Evolutionary conservation across 2,888 invertebrate genomes (phyloP).

Genomic region (Andrena hattorfiana): DNA sequence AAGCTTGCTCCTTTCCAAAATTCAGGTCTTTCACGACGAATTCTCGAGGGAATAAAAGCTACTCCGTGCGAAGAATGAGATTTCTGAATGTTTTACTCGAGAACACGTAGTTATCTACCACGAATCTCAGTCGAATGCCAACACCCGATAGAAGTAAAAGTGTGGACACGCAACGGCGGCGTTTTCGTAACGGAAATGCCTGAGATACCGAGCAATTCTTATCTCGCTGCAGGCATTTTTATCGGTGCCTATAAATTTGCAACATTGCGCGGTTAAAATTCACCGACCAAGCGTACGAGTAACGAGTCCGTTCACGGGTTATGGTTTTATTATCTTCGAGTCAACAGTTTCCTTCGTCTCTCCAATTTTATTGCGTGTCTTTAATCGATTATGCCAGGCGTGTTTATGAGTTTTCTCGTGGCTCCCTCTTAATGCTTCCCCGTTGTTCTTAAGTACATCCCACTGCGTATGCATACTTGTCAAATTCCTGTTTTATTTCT

Average conservation of each 20-base stretch:
- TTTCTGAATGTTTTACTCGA: too few species aligned
- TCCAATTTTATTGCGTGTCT: constrained; percentile 41
- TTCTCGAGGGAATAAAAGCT: too few species aligned
- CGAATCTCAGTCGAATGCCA: neutral
- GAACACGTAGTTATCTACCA: neutral
- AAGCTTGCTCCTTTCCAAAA: too few species aligned
- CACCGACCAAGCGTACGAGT: neutral
- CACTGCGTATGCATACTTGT: neutral
- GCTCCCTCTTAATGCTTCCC: constrained; percentile 35
- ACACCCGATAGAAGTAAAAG: constrained; percentile 6
- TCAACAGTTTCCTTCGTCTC: constrained; percentile 15
- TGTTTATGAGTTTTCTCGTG: constrained; percentile 34
- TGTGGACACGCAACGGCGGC: neutral
- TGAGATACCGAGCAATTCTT: constrained; percentile 47
- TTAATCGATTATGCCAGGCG: constrained; percentile 29
- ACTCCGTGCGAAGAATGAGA: too few species aligned
- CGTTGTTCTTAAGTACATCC: neutral
- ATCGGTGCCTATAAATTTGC: constrained; percentile 50
- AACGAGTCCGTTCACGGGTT: constrained; percentile 16
- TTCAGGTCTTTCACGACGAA: too few species aligned
- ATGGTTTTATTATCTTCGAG: constrained; percentile 40
- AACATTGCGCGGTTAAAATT: constrained; percentile 25
- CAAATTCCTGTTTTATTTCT: too few species aligned
- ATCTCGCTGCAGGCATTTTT: constrained; percentile 50
- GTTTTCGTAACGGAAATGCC: constrained; percentile 9